Percentiles rank a stretch among this genome's conserved stretches.
Conservation (phyloP, 2,113 vertebrate species). For the Ancistrus triradiatus region DNA sequence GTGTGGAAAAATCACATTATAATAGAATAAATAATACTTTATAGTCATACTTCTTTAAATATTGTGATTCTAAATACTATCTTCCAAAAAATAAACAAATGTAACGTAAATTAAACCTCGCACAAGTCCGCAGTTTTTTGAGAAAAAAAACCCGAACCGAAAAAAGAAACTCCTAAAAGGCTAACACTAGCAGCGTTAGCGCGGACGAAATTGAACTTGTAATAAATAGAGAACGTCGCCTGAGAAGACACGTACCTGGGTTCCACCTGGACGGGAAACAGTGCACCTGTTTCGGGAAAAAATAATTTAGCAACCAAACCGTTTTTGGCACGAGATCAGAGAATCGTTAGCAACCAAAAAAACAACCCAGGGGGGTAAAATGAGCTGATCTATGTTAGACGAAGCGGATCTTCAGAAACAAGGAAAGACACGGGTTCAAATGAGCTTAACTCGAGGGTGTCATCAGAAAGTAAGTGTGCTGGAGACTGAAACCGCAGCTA, state of each 20-base stretch:
- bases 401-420: slow-evolving; percentile 6
- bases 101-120: slow-evolving; percentile 44
- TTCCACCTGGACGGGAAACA: slow-evolving; percentile 39
- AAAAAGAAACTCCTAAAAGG: slow-evolving; percentile 23
- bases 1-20: slow-evolving; percentile 43
- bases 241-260: slow-evolving; percentile 47
- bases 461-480: too few species aligned
- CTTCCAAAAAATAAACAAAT: slow-evolving; percentile 43
- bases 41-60: slow-evolving; percentile 47
- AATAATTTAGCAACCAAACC: slow-evolving; percentile 35
- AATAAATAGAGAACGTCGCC: slow-evolving; percentile 40
- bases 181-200: slow-evolving; percentile 44
- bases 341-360: slow-evolving; percentile 22
- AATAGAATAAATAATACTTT: slow-evolving; percentile 53
- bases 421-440: slow-evolving; percentile 1
- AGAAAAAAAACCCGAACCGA: slow-evolving; percentile 27
- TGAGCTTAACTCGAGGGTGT: too few species aligned
- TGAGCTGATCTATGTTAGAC: neutral
- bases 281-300: slow-evolving; percentile 35
- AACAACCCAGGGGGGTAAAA: neutral
- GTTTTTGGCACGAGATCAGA: slow-evolving; percentile 41
- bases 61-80: slow-evolving; percentile 51
- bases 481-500: neutral
- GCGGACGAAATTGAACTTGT: neutral
- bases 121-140: slow-evolving; percentile 33